phyloP scores from a whole-genome alignment of 2,888 invertebrate genomes.

The Frankliniella intonsa region DNA sequence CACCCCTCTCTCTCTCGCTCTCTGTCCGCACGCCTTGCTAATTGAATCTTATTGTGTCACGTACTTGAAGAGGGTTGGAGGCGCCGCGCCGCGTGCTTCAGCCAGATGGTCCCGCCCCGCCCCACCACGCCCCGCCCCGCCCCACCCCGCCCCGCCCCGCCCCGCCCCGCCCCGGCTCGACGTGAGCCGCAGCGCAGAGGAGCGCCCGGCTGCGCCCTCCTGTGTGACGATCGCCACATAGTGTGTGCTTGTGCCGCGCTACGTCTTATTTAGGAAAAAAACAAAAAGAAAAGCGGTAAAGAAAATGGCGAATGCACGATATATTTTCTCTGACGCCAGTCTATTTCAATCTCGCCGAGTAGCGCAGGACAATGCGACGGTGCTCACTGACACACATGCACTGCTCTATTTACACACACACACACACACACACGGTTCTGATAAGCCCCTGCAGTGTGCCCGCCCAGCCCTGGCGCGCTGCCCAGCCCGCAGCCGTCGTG shows the following conservation, averaged over 20 bases:
- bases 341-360: too few species aligned
- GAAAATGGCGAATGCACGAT: too few species aligned
- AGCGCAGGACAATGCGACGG: too few species aligned
- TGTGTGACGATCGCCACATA: background rate
- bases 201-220: background rate
- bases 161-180: background rate
- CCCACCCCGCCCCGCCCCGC: background rate
- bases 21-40: slow-evolving; percentile 7
- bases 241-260: background rate
- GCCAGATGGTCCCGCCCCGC: too few species aligned
- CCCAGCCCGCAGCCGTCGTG: too few species aligned
- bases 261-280: background rate
- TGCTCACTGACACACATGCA: too few species aligned
- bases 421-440: too few species aligned
- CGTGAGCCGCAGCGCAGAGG: background rate
- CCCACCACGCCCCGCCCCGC: background rate
- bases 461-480: too few species aligned
- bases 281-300: background rate
- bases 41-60: slow-evolving; percentile 25
- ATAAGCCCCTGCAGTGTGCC: too few species aligned
- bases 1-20: background rate
- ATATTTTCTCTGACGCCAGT: too few species aligned
- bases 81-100: too few species aligned
- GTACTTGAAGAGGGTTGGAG: slow-evolving; percentile 18
- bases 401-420: too few species aligned